These are phyloP conservation scores for Perca fluviatilis DNA, from an alignment of 2,113 vertebrate genomes.

Conservation along the genomic window DNA sequence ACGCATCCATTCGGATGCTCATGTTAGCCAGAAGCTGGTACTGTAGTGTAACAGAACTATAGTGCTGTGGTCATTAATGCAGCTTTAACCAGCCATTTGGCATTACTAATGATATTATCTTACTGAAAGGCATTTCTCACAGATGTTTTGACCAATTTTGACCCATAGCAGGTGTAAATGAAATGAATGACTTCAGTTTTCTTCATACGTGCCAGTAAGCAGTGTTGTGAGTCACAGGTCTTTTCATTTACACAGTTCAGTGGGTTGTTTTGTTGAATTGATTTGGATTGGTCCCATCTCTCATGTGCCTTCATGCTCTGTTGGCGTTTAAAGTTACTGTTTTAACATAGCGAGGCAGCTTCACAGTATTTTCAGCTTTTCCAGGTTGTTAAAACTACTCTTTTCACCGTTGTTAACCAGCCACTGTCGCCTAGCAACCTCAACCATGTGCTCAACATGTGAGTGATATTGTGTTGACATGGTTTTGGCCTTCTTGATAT, in stretches of 20 bases:
- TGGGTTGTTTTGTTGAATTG: neutral
- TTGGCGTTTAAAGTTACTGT: neutral
- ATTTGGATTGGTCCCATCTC: neutral
- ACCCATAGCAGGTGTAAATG: neutral
- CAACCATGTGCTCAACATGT: too few relatives aligned
- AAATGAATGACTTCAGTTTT: neutral
- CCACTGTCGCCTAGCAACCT: slow-evolving; percentile 13
- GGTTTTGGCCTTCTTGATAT: neutral
- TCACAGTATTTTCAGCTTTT: neutral
- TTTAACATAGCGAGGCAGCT: neutral
- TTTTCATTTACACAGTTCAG: neutral
- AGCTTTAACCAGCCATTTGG: too few relatives aligned
- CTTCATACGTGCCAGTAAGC: neutral
- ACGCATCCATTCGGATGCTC: neutral
- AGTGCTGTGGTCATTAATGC: too few relatives aligned
- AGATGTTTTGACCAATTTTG: neutral
- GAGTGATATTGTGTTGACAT: neutral
- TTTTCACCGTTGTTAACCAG: neutral
- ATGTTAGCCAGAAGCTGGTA: too few relatives aligned
- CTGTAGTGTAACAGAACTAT: too few relatives aligned
- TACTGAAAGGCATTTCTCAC: too few relatives aligned
- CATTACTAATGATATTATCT: too few relatives aligned
- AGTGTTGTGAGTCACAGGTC: neutral
- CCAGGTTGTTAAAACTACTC: neutral
- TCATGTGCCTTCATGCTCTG: neutral